A percentile compares a stretch with the other conserved stretches of the same genome.
Evolutionary conservation across 1,140 invertebrate genomes (phyloP).

Genomic region (Agraylea sexmaculata): DNA sequence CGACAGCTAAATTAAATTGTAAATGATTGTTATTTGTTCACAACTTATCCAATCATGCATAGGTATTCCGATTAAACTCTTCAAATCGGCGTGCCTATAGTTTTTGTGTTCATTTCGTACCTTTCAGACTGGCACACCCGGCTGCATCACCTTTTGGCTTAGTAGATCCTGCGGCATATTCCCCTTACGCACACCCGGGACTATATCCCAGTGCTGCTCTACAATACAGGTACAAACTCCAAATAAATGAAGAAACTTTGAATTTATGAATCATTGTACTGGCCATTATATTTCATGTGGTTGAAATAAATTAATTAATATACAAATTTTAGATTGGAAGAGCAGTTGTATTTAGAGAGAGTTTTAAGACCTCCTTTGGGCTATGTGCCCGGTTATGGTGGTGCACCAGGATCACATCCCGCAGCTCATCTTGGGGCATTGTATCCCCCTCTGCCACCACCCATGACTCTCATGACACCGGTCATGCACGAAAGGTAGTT

Average conservation of each 20-base stretch:
- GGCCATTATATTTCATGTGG: too few species aligned
- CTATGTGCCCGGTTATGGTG: conserved; percentile 12
- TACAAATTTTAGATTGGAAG: conserved; percentile 15
- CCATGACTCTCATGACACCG: conserved; percentile 17
- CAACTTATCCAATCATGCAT: too few species aligned
- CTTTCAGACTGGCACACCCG: conserved; percentile 19
- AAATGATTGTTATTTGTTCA: too few species aligned
- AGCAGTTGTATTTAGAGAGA: conserved; percentile 21
- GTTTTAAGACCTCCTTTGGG: conserved; percentile 17
- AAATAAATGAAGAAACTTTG: not conserved
- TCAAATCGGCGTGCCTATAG: not conserved
- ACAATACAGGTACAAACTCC: conserved; percentile 34
- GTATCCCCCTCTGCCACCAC: conserved; percentile 17
- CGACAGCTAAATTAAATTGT: not conserved
- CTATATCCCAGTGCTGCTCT: conserved; percentile 37
- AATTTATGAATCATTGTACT: not conserved
- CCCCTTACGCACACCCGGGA: conserved; percentile 35
- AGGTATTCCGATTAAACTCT: not conserved
- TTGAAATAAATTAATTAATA: too few species aligned
- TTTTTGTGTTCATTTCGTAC: not conserved
- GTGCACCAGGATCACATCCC: conserved; percentile 7
- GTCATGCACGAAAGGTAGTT: conserved; percentile 20
- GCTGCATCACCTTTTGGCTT: conserved; percentile 22
- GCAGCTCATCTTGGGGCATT: conserved; percentile 14
- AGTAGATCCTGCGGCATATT: conserved; percentile 33